Conservation (phyloP, 2,888 invertebrate genomes). For the Tetragnatha montana region DNA sequence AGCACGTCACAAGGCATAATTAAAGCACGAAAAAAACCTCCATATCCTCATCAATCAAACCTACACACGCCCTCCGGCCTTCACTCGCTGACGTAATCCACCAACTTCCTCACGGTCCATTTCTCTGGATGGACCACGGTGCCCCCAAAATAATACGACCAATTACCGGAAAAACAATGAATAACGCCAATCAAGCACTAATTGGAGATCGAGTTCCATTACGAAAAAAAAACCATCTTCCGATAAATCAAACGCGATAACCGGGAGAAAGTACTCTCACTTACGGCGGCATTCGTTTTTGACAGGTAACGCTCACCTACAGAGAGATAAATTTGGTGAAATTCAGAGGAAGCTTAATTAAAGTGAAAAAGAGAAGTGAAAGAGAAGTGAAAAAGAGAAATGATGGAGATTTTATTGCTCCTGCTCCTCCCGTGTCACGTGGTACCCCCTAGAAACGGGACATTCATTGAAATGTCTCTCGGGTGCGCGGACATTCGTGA, state of each 20-base stretch:
- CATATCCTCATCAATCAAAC: neutral
- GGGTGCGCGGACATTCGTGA: conserved; percentile 41
- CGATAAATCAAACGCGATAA: conserved; percentile 6
- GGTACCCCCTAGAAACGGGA: neutral
- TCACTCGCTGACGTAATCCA: neutral
- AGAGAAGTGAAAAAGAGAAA: conserved; percentile 22
- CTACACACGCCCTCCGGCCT: neutral
- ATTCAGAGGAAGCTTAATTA: conserved; percentile 26
- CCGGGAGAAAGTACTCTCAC: neutral
- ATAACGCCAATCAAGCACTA: conserved; percentile 12
- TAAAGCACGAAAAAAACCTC: neutral
- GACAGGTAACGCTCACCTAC: conserved; percentile 42
- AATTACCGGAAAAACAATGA: conserved; percentile 15
- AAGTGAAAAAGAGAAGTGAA: conserved; percentile 2
- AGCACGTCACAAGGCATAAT: neutral
- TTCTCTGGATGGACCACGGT: neutral
- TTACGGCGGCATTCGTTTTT: conserved; percentile 9
- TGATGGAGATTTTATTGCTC: conserved; percentile 6
- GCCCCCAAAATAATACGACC: neutral
- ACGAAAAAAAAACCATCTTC: neutral
- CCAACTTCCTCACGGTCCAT: neutral
- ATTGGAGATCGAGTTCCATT: neutral
- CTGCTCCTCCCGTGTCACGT: neutral
- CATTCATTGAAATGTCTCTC: conserved; percentile 54
- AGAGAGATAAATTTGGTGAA: conserved; percentile 37